These are phyloP conservation scores for Cydia amplana DNA, from an alignment of 1,140 invertebrate genomes.

Conservation along the genomic window DNA sequence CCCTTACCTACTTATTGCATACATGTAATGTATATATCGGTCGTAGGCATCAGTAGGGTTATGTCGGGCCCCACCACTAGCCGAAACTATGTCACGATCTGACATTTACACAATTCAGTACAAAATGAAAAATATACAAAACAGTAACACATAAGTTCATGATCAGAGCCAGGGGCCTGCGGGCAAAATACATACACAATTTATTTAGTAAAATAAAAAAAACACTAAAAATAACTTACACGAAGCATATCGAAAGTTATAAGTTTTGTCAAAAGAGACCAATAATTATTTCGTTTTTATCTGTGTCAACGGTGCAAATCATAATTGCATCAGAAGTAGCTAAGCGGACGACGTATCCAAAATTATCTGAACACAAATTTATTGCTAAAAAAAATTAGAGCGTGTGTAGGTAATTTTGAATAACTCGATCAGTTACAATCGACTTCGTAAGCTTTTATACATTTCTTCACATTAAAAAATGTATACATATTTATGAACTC, in stretches of 20 bases:
- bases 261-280: neutral
- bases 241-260: neutral
- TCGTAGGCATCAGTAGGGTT: neutral
- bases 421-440: too few relatives aligned
- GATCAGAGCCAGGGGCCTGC: slow-evolving; percentile 16
- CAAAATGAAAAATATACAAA: slow-evolving; percentile 30
- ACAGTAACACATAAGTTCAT: slow-evolving; percentile 17
- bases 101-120: slow-evolving; percentile 17
- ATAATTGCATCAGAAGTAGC: too few relatives aligned
- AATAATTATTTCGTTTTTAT: neutral
- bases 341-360: too few relatives aligned
- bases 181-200: neutral
- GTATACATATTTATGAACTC: too few relatives aligned
- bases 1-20: neutral
- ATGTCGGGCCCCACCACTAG: slow-evolving; percentile 33
- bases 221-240: neutral
- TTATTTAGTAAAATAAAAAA: slow-evolving; percentile 16
- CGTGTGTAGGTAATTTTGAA: too few relatives aligned
- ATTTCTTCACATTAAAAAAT: too few relatives aligned
- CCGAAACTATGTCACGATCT: slow-evolving; percentile 32
- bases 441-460: too few relatives aligned
- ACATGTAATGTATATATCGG: neutral
- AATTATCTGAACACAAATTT: too few relatives aligned
- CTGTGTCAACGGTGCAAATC: neutral
- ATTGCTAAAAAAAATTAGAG: too few relatives aligned